Base-by-base conservation (phyloP, 2,888 invertebrate species). In the Drosophila nr. perissopoda region DNA sequence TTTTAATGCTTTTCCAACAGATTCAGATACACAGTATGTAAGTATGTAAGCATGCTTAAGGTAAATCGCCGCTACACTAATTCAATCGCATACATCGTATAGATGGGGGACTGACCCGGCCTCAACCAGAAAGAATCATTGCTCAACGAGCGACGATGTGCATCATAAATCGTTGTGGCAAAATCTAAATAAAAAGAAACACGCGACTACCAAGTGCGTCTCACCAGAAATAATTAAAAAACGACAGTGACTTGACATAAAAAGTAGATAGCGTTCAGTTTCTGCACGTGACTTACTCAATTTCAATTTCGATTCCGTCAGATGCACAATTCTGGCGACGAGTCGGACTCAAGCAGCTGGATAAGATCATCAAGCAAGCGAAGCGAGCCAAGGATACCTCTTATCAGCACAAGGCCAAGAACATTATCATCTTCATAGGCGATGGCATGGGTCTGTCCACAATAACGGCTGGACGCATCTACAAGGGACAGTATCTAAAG, bases 381-480 rank as follows among this genome's bases (percentile, higher is more conserved):
- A 91, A 94, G 38, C 68, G 71, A n/a, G 72, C 94, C 8, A 91
- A 94, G 38, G 88, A 90, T n/a, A 71, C 27, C 10, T 82, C 69
- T 0, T 84, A 88, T 46, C 70, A 71, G 25, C 80, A 75, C 21
- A 93, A 93, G 71, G 95, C 95, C 2, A 95, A 94, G 88, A 96
- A 96, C 84, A 94, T 95, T 29, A 95, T 96, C 59, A 88, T 96
- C 16, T 95, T 95, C 82, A 91, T 96, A 52, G 96, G 96, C 0
- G 96, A 96, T 89, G 96, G 96, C 4, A 96, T 96, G 96, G 95
- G 96, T 6, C 74, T 95, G 62, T 93, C 95, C 4, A 95, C 95
- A 1, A 93, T 95, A 65, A 95, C 95, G 3, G 95, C 95, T 2
- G 95, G 95, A 0, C 93, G 96, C 74, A 95, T 96, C 75, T 95